Percentiles rank a stretch among this genome's conserved stretches.
phyloP scores from a whole-genome alignment of 2,888 invertebrate species.

The Drosophila paracracens region DNA sequence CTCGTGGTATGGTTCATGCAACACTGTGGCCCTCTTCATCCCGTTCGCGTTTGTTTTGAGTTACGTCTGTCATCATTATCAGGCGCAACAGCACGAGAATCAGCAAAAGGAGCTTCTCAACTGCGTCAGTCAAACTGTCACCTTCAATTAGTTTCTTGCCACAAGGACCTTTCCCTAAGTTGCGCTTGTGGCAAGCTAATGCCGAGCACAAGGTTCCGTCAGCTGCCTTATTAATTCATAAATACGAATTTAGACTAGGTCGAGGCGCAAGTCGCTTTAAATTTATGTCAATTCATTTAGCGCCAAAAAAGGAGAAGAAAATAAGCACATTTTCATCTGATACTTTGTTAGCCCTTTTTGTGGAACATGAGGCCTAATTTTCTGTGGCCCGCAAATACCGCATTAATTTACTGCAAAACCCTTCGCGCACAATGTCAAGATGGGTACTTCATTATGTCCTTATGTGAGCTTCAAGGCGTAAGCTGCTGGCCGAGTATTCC shows the following conservation, averaged over 20 bases:
- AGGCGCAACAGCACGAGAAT: constrained; percentile 15
- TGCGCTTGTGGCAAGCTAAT: constrained; percentile 46
- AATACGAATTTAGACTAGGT: constrained; percentile 50
- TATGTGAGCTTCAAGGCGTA: constrained; percentile 12
- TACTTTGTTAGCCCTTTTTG: constrained; percentile 45
- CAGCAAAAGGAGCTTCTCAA: constrained; percentile 20
- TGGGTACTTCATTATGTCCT: constrained; percentile 41
- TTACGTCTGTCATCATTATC: constrained; percentile 36
- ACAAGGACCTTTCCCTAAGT: constrained; percentile 20
- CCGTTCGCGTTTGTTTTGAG: neutral
- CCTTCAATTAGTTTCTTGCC: constrained; percentile 72
- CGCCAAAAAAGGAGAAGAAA: constrained; percentile 7
- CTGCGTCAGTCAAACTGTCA: constrained; percentile 49
- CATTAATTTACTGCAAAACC: constrained; percentile 51
- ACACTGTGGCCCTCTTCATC: neutral
- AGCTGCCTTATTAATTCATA: constrained; percentile 76
- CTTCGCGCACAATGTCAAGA: constrained; percentile 15
- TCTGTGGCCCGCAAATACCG: constrained; percentile 38
- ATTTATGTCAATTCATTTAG: constrained; percentile 64
- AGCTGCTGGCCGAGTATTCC: constrained; percentile 2
- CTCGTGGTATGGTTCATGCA: neutral
- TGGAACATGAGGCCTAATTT: constrained; percentile 27
- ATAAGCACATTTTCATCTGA: constrained; percentile 6
- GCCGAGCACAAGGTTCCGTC: constrained; percentile 49
- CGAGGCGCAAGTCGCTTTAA: constrained; percentile 42